Evolutionary conservation across 2,113 vertebrate genomes (phyloP), one percentile per base, ranked within the genome.

Genomic region (Strix uralensis): DNA sequence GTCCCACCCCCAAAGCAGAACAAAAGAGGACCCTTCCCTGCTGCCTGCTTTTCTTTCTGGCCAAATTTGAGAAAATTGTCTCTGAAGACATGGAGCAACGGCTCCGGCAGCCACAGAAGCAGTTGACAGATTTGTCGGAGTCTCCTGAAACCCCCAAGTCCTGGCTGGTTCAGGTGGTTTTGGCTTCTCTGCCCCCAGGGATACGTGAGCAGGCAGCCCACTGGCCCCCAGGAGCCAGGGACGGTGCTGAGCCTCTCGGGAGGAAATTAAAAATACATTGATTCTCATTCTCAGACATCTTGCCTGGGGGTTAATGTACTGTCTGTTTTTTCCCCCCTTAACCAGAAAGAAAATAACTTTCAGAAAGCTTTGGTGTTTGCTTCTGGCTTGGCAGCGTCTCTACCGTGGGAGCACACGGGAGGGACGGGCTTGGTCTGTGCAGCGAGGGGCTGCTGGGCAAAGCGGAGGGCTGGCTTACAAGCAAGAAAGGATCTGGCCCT

Each of bases 371-470:
- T 61, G 88, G 81, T 47, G 63, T 71, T 52, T 32, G 57, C 52
- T 67, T 25, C 83, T 63, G 66, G 22, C 9, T 25, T 17, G 62
- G 42, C 18, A 66, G 47, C 6, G 0, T 15, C 70, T 59, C 52
- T 0, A 4, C 54, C 0, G 1, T 7, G 83, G 62, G 71, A 83
- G 58, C 0, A 7, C 16, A 73, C 29, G 18, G 80, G 29, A 44
- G 77, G 71, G 75, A 3, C 5, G 34, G 55, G 84, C 59, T 29
- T 29, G 71, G 22, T 7, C 44, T n/a, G 71, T 1, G 26, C 55
- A 25, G 42, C 1, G 5, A 15, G 73, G 69, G 55, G 49, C 70
- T 87, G 59, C 11, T 7, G 34, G 57, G 58, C 30, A 13, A 6
- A 30, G 26, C 1, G 5, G 19, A 3, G 36, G 15, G 15, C 30